phyloP scores from a whole-genome alignment of 2,888 invertebrate genomes.

The Agapetus fuscipes region DNA sequence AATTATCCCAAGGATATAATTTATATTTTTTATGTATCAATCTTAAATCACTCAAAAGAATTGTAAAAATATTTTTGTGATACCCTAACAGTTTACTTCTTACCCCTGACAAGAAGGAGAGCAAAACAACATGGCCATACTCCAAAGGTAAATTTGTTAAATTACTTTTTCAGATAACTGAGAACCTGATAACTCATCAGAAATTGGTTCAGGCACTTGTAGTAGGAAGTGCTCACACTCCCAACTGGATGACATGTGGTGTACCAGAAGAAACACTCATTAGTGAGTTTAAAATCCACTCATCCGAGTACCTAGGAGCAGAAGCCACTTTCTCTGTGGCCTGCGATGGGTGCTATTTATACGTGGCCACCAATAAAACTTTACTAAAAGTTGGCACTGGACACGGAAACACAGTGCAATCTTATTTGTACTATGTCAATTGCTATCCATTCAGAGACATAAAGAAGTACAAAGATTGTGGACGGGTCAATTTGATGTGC shows the following conservation, averaged over 20 bases:
- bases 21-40: too few species aligned
- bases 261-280: constrained; percentile 69
- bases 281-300: constrained; percentile 48
- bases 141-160: too few species aligned
- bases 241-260: constrained; percentile 84
- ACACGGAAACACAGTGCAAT: constrained; percentile 84
- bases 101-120: too few species aligned
- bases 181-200: constrained; percentile 76
- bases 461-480: too few species aligned
- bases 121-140: too few species aligned
- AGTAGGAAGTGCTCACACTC: constrained; percentile 71
- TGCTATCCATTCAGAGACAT: constrained; percentile 69
- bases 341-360: constrained; percentile 85
- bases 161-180: constrained; percentile 65
- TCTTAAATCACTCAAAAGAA: too few species aligned
- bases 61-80: too few species aligned
- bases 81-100: too few species aligned
- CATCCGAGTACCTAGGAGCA: neutral
- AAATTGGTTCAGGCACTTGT: constrained; percentile 82
- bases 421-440: constrained; percentile 79
- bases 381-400: constrained; percentile 92
- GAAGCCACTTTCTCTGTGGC: constrained; percentile 49
- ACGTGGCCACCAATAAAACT: constrained; percentile 74
- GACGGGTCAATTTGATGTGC: constrained; percentile 75
- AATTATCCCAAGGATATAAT: too few species aligned